Percentiles rank a stretch among this genome's conserved stretches.
Conservation (phyloP, 2,113 vertebrate species). For the Pollimyrus isidori region DNA sequence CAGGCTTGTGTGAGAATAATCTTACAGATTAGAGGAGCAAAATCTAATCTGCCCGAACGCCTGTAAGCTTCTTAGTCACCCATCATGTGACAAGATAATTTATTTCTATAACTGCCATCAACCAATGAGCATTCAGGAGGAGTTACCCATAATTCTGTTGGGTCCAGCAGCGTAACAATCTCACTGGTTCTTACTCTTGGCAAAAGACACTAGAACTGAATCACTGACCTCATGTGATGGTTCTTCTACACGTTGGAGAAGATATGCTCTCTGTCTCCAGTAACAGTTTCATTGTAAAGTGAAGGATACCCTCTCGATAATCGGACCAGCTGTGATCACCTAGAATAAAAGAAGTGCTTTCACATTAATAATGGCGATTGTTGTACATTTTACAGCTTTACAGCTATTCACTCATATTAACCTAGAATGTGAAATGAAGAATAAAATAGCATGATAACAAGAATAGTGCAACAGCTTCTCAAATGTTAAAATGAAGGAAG, state of each 20-base stretch:
- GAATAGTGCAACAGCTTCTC: background rate
- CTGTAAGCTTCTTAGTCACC: slow-evolving; percentile 70
- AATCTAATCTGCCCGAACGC: slow-evolving; percentile 63
- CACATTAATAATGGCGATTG: background rate
- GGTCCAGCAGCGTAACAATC: background rate
- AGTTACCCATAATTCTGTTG: slow-evolving; percentile 25
- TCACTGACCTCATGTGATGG: background rate
- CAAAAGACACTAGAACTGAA: background rate
- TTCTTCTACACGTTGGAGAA: background rate
- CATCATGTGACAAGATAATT: slow-evolving; percentile 45
- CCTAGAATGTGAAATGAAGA: background rate
- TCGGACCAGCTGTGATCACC: background rate
- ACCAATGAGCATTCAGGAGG: slow-evolving; percentile 42
- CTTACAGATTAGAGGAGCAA: slow-evolving; percentile 68
- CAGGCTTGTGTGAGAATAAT: slow-evolving; percentile 56
- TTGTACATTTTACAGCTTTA: background rate
- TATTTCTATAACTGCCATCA: slow-evolving; percentile 45
- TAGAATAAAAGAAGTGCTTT: background rate
- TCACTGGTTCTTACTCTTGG: background rate
- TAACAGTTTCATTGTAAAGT: background rate
- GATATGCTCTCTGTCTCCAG: background rate
- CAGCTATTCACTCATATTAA: background rate
- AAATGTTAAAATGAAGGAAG: background rate
- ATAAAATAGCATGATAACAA: background rate
- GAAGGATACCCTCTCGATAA: background rate